Evolutionary conservation across 1,140 invertebrate genomes (phyloP).

Genomic region (Helicoverpa zea): DNA sequence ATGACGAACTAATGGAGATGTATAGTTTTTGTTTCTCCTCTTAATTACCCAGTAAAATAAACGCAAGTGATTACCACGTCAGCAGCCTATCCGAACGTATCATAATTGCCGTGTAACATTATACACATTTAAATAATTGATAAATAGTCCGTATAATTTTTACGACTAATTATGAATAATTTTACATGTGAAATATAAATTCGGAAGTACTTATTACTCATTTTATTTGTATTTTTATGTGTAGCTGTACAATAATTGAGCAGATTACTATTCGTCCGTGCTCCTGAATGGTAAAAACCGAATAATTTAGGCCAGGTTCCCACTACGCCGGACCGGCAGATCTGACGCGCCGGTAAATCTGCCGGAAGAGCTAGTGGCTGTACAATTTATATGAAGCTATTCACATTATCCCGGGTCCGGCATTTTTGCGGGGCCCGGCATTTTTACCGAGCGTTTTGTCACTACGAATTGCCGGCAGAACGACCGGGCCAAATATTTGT

Average conservation of each 20-base stretch:
- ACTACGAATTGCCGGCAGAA: too few species aligned
- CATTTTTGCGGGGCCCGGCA: too few species aligned
- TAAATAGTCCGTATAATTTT: slow-evolving; percentile 68
- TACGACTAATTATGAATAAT: slow-evolving; percentile 71
- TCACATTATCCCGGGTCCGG: too few species aligned
- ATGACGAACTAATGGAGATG: neutral
- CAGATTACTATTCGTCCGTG: slow-evolving; percentile 45
- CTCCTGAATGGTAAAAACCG: slow-evolving; percentile 27
- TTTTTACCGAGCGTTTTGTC: too few species aligned
- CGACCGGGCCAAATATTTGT: too few species aligned
- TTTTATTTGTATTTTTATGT: slow-evolving; percentile 42
- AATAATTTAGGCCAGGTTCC: too few species aligned
- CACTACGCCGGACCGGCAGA: too few species aligned
- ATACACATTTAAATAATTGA: slow-evolving; percentile 55
- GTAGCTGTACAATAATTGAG: slow-evolving; percentile 29
- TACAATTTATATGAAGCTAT: too few species aligned
- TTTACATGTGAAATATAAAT: slow-evolving; percentile 71
- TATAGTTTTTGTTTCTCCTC: slow-evolving; percentile 5
- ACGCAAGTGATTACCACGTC: slow-evolving; percentile 25
- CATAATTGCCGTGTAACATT: slow-evolving; percentile 41
- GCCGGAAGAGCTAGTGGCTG: too few species aligned
- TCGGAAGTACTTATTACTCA: slow-evolving; percentile 59
- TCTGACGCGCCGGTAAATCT: too few species aligned
- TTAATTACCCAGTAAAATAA: slow-evolving; percentile 18
- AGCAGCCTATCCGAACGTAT: slow-evolving; percentile 1